Evolutionary conservation across 2,797 vertebrate species (phyloP).

Genomic region (Echiichthys vipera): DNA sequence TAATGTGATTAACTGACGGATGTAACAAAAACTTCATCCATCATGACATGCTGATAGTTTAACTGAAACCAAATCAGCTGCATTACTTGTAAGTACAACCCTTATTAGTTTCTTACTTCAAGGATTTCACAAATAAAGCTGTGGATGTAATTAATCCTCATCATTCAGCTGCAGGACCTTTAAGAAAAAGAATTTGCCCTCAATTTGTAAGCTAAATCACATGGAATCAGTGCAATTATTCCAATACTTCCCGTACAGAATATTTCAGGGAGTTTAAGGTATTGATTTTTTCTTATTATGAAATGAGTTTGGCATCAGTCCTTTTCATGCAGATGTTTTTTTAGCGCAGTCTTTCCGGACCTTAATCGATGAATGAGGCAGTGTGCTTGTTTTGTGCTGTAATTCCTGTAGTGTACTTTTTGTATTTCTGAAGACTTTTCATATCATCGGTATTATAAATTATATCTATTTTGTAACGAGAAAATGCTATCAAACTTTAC

Average conservation of each 20-base stretch:
- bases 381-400: slow-evolving; percentile 48
- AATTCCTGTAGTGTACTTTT: slow-evolving; percentile 54
- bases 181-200: slow-evolving; percentile 25
- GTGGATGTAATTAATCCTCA: neutral
- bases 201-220: slow-evolving; percentile 16
- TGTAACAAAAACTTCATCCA: slow-evolving; percentile 5
- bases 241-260: slow-evolving; percentile 14
- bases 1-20: slow-evolving; percentile 8
- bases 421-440: slow-evolving; percentile 56
- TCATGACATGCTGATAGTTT: slow-evolving; percentile 2
- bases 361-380: slow-evolving; percentile 25
- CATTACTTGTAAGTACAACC: neutral
- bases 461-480: slow-evolving; percentile 68
- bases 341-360: slow-evolving; percentile 20
- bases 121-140: slow-evolving; percentile 14
- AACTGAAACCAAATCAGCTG: slow-evolving; percentile 26
- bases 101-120: neutral
- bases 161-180: slow-evolving; percentile 15
- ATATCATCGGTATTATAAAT: slow-evolving; percentile 68
- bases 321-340: slow-evolving; percentile 39
- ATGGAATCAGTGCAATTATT: slow-evolving; percentile 16
- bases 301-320: slow-evolving; percentile 11
- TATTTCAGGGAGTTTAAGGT: slow-evolving; percentile 9
- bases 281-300: slow-evolving; percentile 15
- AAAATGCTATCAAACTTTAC: slow-evolving; percentile 22